Conservation (phyloP, 2,888 invertebrate genomes). For the Norana najaformis region DNA sequence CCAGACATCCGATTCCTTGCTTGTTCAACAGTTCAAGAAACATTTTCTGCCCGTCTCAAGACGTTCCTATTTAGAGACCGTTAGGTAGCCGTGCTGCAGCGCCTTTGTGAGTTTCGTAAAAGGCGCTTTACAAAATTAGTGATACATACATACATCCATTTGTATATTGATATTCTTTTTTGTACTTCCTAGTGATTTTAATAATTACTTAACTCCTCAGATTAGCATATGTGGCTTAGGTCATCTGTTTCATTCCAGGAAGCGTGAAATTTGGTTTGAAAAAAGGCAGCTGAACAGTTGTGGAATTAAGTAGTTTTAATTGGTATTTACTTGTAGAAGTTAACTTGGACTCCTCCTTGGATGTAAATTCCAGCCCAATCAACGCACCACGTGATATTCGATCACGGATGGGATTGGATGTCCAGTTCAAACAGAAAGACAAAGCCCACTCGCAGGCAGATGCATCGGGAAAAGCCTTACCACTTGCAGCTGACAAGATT, state of each 20-base stretch:
- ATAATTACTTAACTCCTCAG: background rate
- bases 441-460: slow-evolving; percentile 7
- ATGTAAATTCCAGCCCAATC: background rate
- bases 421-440: background rate
- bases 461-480: background rate
- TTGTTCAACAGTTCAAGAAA: no score
- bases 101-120: no score
- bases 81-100: no score
- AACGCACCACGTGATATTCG: background rate
- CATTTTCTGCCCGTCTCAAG: no score
- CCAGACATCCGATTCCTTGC: no score
- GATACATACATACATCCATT: no score
- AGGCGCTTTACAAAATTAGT: no score
- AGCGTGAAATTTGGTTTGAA: background rate
- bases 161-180: no score
- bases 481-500: background rate
- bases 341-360: background rate
- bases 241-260: background rate
- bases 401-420: slow-evolving; percentile 10
- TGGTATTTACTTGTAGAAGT: background rate
- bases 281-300: background rate
- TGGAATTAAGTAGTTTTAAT: background rate
- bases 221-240: background rate
- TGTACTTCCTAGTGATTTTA: background rate
- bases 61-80: no score